Evolutionary conservation across 2,797 vertebrate genomes (phyloP).

Genomic region (Ciconia nigra): DNA sequence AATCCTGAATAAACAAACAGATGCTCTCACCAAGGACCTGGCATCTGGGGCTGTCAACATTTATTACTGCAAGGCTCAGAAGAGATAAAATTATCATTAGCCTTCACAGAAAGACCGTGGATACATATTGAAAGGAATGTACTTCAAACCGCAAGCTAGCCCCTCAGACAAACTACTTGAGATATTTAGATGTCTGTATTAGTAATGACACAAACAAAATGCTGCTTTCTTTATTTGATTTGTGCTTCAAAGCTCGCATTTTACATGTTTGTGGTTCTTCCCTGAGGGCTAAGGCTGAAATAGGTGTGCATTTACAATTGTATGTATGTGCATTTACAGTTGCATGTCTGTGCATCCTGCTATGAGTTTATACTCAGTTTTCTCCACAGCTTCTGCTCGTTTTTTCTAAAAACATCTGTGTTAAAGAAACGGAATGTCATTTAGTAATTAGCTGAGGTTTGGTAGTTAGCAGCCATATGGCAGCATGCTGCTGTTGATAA

Average conservation of each 20-base stretch:
- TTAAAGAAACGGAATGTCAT: background rate
- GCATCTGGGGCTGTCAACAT: slow-evolving; percentile 85
- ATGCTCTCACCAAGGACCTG: slow-evolving; percentile 77
- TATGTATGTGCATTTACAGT: background rate
- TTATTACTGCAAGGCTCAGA: slow-evolving; percentile 79
- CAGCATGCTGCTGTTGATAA: background rate
- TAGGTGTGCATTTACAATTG: background rate
- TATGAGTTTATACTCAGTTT: background rate
- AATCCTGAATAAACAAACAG: slow-evolving; percentile 85
- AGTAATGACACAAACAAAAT: background rate
- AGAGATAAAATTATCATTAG: slow-evolving; percentile 64
- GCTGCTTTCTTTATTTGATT: background rate
- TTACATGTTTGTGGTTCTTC: background rate
- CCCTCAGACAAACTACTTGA: background rate
- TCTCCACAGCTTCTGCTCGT: background rate
- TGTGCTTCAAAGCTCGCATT: background rate
- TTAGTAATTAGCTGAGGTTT: background rate
- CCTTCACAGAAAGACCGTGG: background rate
- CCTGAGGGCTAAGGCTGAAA: background rate
- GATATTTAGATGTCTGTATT: background rate
- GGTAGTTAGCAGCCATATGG: background rate
- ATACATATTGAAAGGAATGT: background rate
- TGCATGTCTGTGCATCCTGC: background rate
- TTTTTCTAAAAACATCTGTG: background rate
- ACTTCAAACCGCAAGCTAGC: background rate